These are phyloP conservation scores for Ooceraea biroi DNA, from an alignment of 1,140 invertebrate species.

Conservation along the genomic window DNA sequence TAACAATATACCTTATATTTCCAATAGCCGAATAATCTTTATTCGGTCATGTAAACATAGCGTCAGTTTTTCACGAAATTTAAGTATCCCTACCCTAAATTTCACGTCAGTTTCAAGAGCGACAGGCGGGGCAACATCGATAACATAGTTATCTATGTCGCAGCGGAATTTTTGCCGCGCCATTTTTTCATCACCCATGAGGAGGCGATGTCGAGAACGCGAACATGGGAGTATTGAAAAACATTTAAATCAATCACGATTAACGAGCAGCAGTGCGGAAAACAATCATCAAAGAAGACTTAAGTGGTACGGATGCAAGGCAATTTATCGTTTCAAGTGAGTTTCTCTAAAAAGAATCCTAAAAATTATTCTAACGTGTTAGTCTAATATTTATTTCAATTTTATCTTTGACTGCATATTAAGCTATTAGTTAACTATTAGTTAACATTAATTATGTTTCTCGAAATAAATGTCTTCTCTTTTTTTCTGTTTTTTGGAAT, in stretches of 20 bases:
- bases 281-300: neutral
- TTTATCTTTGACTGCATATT: too few species aligned
- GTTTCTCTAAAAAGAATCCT: neutral
- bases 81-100: conserved; percentile 26
- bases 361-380: neutral
- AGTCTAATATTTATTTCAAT: neutral
- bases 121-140: conserved; percentile 3
- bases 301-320: neutral
- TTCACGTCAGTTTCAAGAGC: neutral
- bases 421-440: too few species aligned
- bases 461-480: too few species aligned
- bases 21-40: neutral
- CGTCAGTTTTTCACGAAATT: neutral
- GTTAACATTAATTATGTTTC: too few species aligned
- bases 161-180: neutral
- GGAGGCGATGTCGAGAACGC: neutral
- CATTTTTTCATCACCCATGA: conserved; percentile 10
- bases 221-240: neutral
- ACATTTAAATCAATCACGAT: conserved; percentile 13
- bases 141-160: conserved; percentile 22
- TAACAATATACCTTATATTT: too few species aligned
- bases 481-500: too few species aligned
- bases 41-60: neutral
- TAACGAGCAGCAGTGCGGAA: neutral
- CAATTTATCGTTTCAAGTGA: neutral